These are phyloP conservation scores for Cheilosia scutellata DNA, from an alignment of 2,888 invertebrate species.

Conservation along the genomic window DNA sequence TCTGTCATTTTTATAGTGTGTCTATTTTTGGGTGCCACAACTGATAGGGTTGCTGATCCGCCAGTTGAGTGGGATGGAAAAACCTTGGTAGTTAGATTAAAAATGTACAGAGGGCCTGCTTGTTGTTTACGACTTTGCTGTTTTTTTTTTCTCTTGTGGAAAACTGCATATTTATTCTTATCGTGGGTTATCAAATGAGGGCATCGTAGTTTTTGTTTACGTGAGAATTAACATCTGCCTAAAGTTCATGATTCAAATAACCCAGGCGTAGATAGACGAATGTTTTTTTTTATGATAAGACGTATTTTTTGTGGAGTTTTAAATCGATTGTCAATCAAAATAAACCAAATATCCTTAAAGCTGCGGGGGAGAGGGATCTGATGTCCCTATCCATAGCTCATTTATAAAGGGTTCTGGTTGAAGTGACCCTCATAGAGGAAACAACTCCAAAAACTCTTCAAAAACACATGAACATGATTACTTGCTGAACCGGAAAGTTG, in stretches of 20 bases:
- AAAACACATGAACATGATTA: too few species aligned
- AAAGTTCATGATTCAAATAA: not conserved
- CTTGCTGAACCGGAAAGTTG: too few species aligned
- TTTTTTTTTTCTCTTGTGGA: not conserved
- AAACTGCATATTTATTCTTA: not conserved
- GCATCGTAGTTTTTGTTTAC: not conserved
- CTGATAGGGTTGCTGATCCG: conserved; percentile 10
- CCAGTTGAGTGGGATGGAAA: not conserved
- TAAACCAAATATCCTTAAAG: too few species aligned
- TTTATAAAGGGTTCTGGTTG: too few species aligned
- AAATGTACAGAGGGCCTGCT: not conserved
- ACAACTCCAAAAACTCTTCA: too few species aligned
- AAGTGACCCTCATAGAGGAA: too few species aligned
- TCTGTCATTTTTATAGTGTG: not conserved
- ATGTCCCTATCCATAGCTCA: too few species aligned
- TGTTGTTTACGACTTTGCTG: conserved; percentile 6
- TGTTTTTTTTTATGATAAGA: too few species aligned
- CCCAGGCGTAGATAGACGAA: not conserved
- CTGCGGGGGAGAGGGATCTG: too few species aligned
- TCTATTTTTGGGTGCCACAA: not conserved
- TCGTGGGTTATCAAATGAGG: conserved; percentile 12
- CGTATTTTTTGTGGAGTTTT: too few species aligned
- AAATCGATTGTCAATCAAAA: too few species aligned
- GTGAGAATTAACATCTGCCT: not conserved
- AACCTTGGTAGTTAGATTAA: not conserved